Base-by-base conservation (phyloP, 2,113 vertebrate genomes). In the Megaceryle maxima region DNA sequence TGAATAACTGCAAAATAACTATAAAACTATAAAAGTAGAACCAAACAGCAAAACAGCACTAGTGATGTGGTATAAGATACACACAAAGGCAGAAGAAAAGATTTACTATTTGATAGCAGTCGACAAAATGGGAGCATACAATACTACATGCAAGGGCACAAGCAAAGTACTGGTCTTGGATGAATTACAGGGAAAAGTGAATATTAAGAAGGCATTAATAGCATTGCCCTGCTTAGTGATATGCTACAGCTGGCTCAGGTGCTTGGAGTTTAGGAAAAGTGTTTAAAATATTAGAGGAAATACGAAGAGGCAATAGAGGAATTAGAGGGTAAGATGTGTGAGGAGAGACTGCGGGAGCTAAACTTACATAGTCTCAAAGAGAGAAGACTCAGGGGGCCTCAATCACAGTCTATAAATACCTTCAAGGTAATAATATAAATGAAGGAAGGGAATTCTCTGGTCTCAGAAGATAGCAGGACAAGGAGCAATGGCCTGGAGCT, bases 371-470 rank as follows among this genome's bases (percentile, higher is more conserved):
- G 93, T 96, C 96, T 97, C 96, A 93, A 75, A 97, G 95, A 96
- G 43, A 83, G 78, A 88, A 95, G 89, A 41, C 96, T 97, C 97
- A 76, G n/a, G 97, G 87, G 97, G 92, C 87, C 78, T 88, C 92
- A 94, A 97, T 96, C 95, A 96, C 88, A 92, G 95, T 97, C 97
- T 97, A 97, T 97, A 97, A 97, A 97, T 97, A 97, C 97, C 96
- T 97, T 95, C 96, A 97, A 97, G 97, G 95, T 97, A 97, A 97
- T 96, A 97, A 97, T 96, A 97, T 97, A 97, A 97, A 97, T 97
- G 97, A 97, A 97, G 97, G 88, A 96, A 97, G 97, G 97, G 97
- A 97, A 97, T 97, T 96, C 94, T 95, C 20, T 0, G 0, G 96
- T 97, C 97, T 97, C 97, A 86, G 84, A 96, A 97, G 96, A 97